Percentiles rank a stretch among this genome's conserved stretches.
Evolutionary conservation across 2,797 vertebrate genomes (phyloP).

Genomic region (Tamandua tetradactyla): DNA sequence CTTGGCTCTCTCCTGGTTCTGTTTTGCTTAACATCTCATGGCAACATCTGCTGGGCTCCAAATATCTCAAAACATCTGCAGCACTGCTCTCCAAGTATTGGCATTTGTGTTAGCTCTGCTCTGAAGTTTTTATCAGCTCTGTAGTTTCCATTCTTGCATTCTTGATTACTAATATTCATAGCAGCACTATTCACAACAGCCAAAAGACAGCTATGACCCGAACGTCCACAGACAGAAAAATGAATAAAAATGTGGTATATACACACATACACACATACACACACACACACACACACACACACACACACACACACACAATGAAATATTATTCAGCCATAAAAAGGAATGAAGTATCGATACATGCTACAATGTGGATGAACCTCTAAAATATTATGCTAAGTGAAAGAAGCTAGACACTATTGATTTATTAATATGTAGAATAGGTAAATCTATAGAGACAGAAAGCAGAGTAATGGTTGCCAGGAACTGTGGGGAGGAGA

Average conservation of each 20-base stretch:
- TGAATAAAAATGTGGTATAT: too few species aligned
- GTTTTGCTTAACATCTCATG: too few species aligned
- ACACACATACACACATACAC: too few species aligned
- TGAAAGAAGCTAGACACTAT: conserved; percentile 8
- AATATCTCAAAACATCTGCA: too few species aligned
- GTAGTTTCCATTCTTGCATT: too few species aligned
- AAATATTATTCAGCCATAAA: not conserved
- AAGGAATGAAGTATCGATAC: not conserved
- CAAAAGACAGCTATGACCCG: not conserved
- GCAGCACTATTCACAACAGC: not conserved
- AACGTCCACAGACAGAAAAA: not conserved
- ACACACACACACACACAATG: not conserved
- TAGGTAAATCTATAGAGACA: not conserved
- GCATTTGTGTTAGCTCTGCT: too few species aligned
- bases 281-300: too few species aligned
- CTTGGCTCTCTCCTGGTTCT: too few species aligned
- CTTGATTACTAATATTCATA: not conserved
- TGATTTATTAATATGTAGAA: not conserved
- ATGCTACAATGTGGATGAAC: not conserved
- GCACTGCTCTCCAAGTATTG: too few species aligned
- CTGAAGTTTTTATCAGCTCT: too few species aligned
- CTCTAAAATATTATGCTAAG: not conserved
- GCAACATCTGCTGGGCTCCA: too few species aligned
- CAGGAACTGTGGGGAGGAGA: not conserved
- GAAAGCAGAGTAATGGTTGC: not conserved